phyloP scores from a whole-genome alignment of 2,888 invertebrate genomes.

The Polyommatus iphigenia region DNA sequence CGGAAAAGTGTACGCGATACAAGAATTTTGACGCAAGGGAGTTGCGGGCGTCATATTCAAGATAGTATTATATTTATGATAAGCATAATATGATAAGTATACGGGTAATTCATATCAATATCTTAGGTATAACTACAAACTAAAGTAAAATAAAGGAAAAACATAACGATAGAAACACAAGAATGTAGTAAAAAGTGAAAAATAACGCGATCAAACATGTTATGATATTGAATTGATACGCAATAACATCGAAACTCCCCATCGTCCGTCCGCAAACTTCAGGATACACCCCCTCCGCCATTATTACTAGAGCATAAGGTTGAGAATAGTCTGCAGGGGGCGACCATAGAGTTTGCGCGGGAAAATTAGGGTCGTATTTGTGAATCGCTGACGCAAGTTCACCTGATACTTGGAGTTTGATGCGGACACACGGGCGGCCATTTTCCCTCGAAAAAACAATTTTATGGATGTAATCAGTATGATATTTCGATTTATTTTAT shows the following conservation, averaged over 20 bases:
- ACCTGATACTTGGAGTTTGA: conserved; percentile 57
- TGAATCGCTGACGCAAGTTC: conserved; percentile 74
- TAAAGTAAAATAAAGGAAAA: conserved; percentile 10
- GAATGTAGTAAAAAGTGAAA: conserved; percentile 41
- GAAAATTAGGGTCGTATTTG: conserved; percentile 65
- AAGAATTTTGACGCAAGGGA: too few species aligned
- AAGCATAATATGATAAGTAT: too few species aligned
- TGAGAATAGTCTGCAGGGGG: conserved; percentile 27
- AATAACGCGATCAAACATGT: conserved; percentile 62
- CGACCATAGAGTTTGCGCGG: conserved; percentile 47
- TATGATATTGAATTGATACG: conserved; percentile 72
- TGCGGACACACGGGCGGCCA: not conserved
- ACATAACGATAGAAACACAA: conserved; percentile 34
- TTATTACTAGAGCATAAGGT: not conserved
- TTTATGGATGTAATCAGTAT: conserved; percentile 15
- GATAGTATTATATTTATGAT: too few species aligned
- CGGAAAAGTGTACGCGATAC: too few species aligned
- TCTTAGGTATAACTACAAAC: not conserved
- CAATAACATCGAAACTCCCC: conserved; percentile 49
- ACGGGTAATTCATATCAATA: not conserved
- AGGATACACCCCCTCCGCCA: not conserved
- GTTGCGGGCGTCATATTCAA: too few species aligned
- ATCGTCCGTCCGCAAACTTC: conserved; percentile 38
- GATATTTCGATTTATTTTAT: conserved; percentile 14
- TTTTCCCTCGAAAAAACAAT: not conserved